phyloP scores from a whole-genome alignment of 1,140 invertebrate species.

The Leptinotarsa texana region DNA sequence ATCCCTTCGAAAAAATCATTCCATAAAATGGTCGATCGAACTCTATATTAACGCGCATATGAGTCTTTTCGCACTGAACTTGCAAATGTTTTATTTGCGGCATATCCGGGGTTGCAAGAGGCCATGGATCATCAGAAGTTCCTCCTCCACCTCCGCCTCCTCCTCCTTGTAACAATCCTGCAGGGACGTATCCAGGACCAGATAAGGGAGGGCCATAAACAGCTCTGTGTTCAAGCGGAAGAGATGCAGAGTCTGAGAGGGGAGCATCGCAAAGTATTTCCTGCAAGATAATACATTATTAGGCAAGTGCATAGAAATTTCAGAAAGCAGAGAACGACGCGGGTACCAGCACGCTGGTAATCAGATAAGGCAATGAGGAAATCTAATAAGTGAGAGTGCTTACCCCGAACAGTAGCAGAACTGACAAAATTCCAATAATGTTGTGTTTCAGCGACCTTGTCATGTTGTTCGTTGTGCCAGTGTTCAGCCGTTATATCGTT shows the following conservation, averaged over 20 bases:
- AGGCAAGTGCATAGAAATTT: constrained; percentile 9
- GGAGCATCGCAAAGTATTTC: constrained; percentile 74
- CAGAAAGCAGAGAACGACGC: neutral
- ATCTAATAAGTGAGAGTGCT: constrained; percentile 29
- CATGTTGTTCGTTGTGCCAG: constrained; percentile 46
- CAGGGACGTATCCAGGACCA: constrained; percentile 59
- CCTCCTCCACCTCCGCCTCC: constrained; percentile 50
- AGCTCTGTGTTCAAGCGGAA: constrained; percentile 77
- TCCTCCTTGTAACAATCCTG: constrained; percentile 55
- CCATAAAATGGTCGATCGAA: constrained; percentile 94
- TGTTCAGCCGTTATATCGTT: constrained; percentile 39
- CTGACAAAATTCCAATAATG: constrained; percentile 40
- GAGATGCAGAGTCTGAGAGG: constrained; percentile 73
- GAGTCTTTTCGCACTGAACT: constrained; percentile 93
- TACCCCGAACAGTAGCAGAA: constrained; percentile 44
- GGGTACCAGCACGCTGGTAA: constrained; percentile 20
- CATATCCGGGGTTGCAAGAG: constrained; percentile 79
- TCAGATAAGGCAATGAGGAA: neutral
- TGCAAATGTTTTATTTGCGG: constrained; percentile 90
- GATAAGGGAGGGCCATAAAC: constrained; percentile 73
- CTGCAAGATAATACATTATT: constrained; percentile 56
- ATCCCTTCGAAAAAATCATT: constrained; percentile 93
- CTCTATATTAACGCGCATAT: constrained; percentile 93
- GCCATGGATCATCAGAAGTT: constrained; percentile 76
- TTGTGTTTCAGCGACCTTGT: constrained; percentile 43